phyloP scores from a whole-genome alignment of 37 sponge, comb jelly and placozoan genomes.

The Spongilla lacustris region DNA sequence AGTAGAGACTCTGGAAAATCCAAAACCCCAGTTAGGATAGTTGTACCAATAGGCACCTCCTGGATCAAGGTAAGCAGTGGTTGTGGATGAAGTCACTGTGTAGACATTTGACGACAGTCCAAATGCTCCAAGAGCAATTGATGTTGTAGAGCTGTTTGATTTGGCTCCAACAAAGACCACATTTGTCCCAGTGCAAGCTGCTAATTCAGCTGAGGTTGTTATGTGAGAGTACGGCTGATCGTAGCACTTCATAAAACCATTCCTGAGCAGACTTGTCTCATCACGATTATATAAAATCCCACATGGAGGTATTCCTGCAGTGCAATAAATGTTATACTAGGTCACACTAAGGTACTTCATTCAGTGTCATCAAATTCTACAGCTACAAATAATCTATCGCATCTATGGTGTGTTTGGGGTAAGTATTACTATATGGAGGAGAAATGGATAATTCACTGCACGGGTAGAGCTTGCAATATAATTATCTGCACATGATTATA shows the following conservation, averaged over 20 bases:
- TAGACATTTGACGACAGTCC: neutral
- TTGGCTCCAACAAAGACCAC: neutral
- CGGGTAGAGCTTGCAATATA: too few relatives aligned
- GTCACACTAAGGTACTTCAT: too few relatives aligned
- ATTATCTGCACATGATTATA: too few relatives aligned
- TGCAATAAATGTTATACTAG: too few relatives aligned
- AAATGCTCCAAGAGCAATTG: neutral
- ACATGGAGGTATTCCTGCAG: too few relatives aligned
- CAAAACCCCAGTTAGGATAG: neutral
- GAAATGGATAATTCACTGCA: too few relatives aligned
- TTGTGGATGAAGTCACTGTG: neutral
- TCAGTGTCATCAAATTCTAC: too few relatives aligned
- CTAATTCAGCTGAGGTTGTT: neutral
- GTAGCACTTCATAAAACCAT: neutral
- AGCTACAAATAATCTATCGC: too few relatives aligned
- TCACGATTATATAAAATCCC: neutral
- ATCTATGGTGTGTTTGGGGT: too few relatives aligned
- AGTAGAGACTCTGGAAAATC: neutral
- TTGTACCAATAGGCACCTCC: neutral
- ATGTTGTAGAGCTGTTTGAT: neutral
- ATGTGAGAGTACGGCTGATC: neutral
- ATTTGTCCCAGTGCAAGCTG: neutral
- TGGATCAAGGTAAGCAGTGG: neutral
- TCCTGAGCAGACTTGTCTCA: too few relatives aligned
- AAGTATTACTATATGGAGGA: too few relatives aligned